phyloP scores from a whole-genome alignment of 2,113 vertebrate genomes.

The Acanthisitta chloris region DNA sequence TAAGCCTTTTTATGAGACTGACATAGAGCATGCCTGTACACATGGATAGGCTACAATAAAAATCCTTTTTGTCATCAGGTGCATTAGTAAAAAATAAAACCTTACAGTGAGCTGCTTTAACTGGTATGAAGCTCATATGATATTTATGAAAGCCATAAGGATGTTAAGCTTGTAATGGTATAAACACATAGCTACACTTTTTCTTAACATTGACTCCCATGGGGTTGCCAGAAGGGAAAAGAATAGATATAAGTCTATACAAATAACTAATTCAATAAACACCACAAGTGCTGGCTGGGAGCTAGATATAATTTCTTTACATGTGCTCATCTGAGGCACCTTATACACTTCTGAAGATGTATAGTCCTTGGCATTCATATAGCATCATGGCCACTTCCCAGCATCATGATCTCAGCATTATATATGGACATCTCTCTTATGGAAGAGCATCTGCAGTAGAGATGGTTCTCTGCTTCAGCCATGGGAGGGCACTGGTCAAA shows the following conservation, averaged over 20 bases:
- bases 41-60: background rate
- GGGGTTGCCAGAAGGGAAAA: background rate
- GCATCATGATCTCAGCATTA: background rate
- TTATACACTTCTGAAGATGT: background rate
- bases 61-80: background rate
- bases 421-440: background rate
- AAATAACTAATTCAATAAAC: slow-evolving; percentile 8
- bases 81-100: background rate
- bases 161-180: background rate
- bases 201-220: background rate
- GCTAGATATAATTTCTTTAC: background rate
- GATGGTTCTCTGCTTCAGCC: background rate
- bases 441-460: background rate
- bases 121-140: background rate
- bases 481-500: background rate
- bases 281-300: background rate
- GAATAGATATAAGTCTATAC: background rate
- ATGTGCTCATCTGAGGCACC: background rate
- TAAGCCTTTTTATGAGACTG: background rate
- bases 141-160: background rate
- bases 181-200: background rate
- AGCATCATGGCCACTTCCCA: background rate
- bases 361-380: background rate
- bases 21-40: background rate
- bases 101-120: background rate